These are phyloP conservation scores for Macquaria australasica DNA, from an alignment of 2,113 vertebrate species.

Conservation along the genomic window DNA sequence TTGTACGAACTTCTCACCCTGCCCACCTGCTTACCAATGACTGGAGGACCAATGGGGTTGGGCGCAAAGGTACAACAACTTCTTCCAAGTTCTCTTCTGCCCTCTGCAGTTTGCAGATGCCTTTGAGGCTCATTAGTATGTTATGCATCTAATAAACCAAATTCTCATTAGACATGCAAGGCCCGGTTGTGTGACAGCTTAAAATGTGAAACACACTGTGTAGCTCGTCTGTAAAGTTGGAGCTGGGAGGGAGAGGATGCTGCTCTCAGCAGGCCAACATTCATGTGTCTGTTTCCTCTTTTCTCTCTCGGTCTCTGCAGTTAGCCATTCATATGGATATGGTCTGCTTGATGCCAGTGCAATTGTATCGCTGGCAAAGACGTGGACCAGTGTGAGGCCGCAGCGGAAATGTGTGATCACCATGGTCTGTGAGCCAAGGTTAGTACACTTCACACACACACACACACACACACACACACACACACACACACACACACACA, in stretches of 20 bases:
- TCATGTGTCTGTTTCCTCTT: conserved; percentile 41
- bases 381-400: conserved; percentile 92
- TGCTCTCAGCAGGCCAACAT: conserved; percentile 38
- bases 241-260: conserved; percentile 10
- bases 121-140: conserved; percentile 13
- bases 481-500: neutral
- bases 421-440: conserved; percentile 92
- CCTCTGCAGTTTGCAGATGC: conserved; percentile 22
- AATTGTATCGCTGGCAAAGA: conserved; percentile 91
- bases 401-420: conserved; percentile 92
- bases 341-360: conserved; percentile 93
- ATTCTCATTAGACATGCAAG: conserved; percentile 2
- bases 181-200: neutral
- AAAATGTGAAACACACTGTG: neutral
- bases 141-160: conserved; percentile 25
- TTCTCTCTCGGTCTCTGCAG: conserved; percentile 79
- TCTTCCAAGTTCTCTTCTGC: conserved; percentile 14
- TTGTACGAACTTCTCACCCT: conserved; percentile 94
- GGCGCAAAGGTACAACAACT: conserved; percentile 90
- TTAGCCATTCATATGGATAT: conserved; percentile 97
- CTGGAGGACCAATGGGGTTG: conserved; percentile 95
- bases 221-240: conserved; percentile 6
- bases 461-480: neutral
- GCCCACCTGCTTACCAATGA: conserved; percentile 93
- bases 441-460: conserved; percentile 45